Base-by-base conservation (phyloP, 2,797 vertebrate species). In the Danio kyathit region DNA sequence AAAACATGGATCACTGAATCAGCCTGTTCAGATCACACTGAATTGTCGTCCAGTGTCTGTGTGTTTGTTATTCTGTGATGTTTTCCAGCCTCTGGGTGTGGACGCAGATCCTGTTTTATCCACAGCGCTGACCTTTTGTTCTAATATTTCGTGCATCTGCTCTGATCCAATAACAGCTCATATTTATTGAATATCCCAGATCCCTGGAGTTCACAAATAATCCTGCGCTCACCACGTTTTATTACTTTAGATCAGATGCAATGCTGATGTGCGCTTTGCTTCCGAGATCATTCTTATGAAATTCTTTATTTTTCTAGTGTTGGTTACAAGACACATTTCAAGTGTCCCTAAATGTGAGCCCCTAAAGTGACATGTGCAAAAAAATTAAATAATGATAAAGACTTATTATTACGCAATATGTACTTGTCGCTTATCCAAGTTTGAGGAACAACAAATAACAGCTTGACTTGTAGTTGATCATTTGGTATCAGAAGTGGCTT, bases 121-220 rank as follows among this genome's bases (percentile, higher is more conserved):
- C 54, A 57, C 52, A 73, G 54, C 12, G 12, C 41, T 73, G 70
- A 73, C 70, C 70, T 73, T 73, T 73, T 73, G 70, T 73, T 59
- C 70, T 46, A 21, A 59, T 46, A 59, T 46, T 73, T 29, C 70
- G 56, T 44, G 52, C 40, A 73, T 21, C 52, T 44, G 38, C 52
- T 43, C 70, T 57, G 40, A 73, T 57, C 70, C 70, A 57, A 44
- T 73, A 46, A 59, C 70, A 59, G 70, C 70, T 59, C 43, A 59
- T 46, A 73, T 73, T 73, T 73, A 73, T 73, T 73, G 41, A 59
- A 73, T 52, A 57, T 52, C 70, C 54, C 54, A 29, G 41, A 70
- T 71, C 69, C 38, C 51, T 56, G 69, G 17, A 40, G 17, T 59
- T 57, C 70, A 57, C 52, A 59, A 57, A 57, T 73, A 57, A 59